Base-by-base conservation (phyloP, 2,113 vertebrate genomes). In the Menura novaehollandiae region DNA sequence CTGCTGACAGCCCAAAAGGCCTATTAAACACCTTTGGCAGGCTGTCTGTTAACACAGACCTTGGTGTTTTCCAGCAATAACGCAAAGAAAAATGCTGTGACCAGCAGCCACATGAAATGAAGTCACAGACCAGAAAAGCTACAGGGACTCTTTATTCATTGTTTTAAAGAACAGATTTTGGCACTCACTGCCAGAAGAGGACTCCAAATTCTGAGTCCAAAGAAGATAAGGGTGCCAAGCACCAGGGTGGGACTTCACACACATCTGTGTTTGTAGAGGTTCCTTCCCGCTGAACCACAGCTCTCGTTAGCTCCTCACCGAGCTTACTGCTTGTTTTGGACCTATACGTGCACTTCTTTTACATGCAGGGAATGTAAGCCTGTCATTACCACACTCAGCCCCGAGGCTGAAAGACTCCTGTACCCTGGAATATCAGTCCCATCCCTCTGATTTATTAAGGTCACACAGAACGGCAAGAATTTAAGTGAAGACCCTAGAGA, bases 41-140 rank as follows among this genome's bases (percentile, higher is more conserved):
- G 47, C 79, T 92, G 56, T 66, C 72, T 82, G 30, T 76, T 96
- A 89, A 44, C 66, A 67, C 12, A 32, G 49, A 74, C 89, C 69
- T 93, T 60, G 39, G 56, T 93, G 60, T 91, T 92, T 93, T 91
- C 83, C 95, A 95, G 73, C 81, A 93, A 69, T 88, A 95, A 93
- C 43, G 93, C 63, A 89, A 91, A 92, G 88, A 43, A 97, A 92
- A 95, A 87, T 93, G 68, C 64, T 78, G 86, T 91, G 83, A 88
- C 86, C 68, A 89, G 93, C 94, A 93, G 73, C 83, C 60, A 47
- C 27, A 8, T 84, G 79, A 95, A 95, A 69, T 95, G 66, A 95
- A 96, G 67, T 95, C 68, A 71, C 60, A 84, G 84, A 63, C 39
- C 33, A 74, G 68, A 91, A 90, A 39, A 95, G 52, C 64, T 66